Conservation (phyloP, 2,888 invertebrate species). For the Cerastis leucographa region DNA sequence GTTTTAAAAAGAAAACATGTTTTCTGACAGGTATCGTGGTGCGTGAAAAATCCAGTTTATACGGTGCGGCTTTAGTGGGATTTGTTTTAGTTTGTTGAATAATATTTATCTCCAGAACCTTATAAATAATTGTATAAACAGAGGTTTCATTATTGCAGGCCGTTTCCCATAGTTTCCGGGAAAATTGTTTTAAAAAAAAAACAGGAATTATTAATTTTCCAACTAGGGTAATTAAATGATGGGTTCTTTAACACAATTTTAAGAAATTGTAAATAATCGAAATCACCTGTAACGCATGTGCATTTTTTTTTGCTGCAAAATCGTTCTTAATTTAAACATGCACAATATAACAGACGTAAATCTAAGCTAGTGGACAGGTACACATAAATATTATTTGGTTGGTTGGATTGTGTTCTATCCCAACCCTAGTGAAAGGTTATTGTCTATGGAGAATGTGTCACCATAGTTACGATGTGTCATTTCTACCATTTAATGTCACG, state of each 20-base stretch:
- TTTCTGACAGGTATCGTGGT: slow-evolving; percentile 1
- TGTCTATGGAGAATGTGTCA: slow-evolving; percentile 49
- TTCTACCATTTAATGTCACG: slow-evolving; percentile 57
- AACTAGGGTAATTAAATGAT: neutral
- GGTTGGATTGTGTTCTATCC: neutral
- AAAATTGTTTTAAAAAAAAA: neutral
- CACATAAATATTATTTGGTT: neutral
- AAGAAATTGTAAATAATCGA: neutral
- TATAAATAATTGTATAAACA: too few species aligned
- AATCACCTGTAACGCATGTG: neutral
- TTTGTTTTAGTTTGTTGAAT: neutral
- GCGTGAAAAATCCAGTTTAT: neutral
- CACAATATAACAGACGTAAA: neutral
- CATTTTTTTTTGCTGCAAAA: neutral
- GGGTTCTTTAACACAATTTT: neutral
- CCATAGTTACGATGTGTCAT: slow-evolving; percentile 59
- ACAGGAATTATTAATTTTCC: neutral
- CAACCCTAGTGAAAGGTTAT: slow-evolving; percentile 33
- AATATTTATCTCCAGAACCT: neutral
- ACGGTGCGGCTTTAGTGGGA: neutral
- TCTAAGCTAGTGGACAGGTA: neutral
- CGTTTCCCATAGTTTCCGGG: neutral
- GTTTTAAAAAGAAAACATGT: neutral
- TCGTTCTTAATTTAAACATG: neutral
- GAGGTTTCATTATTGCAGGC: too few species aligned